Evolutionary conservation across 1,140 invertebrate genomes (phyloP).

Genomic region (Conus betulinus): DNA sequence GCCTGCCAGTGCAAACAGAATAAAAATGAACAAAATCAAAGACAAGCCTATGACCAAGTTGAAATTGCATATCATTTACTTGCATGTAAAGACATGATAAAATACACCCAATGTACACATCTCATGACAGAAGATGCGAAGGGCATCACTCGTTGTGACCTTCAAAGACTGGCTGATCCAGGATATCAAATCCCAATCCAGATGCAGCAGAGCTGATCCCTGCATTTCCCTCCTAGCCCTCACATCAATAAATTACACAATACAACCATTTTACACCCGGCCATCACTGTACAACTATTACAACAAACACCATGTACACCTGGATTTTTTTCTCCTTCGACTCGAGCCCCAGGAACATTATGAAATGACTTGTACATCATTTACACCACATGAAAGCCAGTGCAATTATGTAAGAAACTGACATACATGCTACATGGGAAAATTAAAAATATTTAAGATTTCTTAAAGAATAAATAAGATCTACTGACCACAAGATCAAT

Average conservation of each 20-base stretch:
- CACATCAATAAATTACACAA: constrained; percentile 29
- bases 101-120: constrained; percentile 20
- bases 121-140: constrained; percentile 11
- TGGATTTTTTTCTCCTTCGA: background rate
- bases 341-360: background rate
- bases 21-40: background rate
- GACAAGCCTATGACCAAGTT: background rate
- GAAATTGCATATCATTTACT: constrained; percentile 36
- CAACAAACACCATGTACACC: background rate
- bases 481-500: background rate
- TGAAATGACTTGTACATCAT: background rate
- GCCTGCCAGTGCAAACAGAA: background rate
- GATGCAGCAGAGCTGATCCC: background rate
- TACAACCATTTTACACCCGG: constrained; percentile 26
- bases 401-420: background rate
- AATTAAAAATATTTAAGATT: background rate
- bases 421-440: background rate
- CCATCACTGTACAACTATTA: background rate
- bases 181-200: background rate
- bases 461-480: background rate
- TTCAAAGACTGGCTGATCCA: background rate
- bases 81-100: constrained; percentile 35
- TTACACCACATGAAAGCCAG: background rate
- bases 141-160: constrained; percentile 17
- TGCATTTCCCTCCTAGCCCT: background rate